Conservation (phyloP, 1,140 invertebrate genomes). For the Tenebrio molitor region DNA sequence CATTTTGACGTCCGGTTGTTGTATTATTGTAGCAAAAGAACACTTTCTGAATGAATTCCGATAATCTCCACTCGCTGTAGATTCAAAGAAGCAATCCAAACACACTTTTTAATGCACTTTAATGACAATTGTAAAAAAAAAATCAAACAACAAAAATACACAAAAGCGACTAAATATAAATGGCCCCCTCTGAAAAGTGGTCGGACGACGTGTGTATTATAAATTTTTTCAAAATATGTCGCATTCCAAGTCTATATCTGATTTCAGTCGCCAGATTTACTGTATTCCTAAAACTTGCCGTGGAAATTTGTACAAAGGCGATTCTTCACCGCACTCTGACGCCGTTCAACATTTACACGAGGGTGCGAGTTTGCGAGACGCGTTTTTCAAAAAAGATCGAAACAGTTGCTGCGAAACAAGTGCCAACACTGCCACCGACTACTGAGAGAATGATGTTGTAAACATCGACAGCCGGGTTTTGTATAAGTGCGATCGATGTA, state of each 20-base stretch:
- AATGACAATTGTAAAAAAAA: constrained; percentile 8
- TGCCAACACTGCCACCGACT: not conserved
- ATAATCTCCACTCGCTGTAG: not conserved
- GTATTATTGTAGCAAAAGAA: constrained; percentile 42
- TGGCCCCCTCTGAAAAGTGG: constrained; percentile 62
- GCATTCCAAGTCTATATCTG: constrained; percentile 65
- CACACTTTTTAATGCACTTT: constrained; percentile 35
- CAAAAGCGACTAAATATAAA: constrained; percentile 29
- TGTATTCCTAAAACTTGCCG: constrained; percentile 18
- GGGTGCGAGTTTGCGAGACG: not conserved
- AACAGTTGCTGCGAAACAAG: too few species aligned
- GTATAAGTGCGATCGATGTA: constrained; percentile 35
- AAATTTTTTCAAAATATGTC: constrained; percentile 63
- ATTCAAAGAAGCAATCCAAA: constrained; percentile 42
- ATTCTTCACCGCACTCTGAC: not conserved
- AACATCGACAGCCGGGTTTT: constrained; percentile 21
- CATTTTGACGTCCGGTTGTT: constrained; percentile 48
- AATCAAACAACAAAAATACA: constrained; percentile 40
- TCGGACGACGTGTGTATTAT: constrained; percentile 65
- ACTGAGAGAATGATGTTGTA: constrained; percentile 10
- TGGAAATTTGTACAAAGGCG: not conserved
- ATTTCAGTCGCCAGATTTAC: constrained; percentile 66
- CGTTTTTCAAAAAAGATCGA: too few species aligned
- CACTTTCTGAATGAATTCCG: constrained; percentile 42
- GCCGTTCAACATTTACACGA: constrained; percentile 13